A percentile compares a stretch with the other conserved stretches of the same genome.
phyloP scores from a whole-genome alignment of 2,113 vertebrate species.

The Fregetta grallaria region DNA sequence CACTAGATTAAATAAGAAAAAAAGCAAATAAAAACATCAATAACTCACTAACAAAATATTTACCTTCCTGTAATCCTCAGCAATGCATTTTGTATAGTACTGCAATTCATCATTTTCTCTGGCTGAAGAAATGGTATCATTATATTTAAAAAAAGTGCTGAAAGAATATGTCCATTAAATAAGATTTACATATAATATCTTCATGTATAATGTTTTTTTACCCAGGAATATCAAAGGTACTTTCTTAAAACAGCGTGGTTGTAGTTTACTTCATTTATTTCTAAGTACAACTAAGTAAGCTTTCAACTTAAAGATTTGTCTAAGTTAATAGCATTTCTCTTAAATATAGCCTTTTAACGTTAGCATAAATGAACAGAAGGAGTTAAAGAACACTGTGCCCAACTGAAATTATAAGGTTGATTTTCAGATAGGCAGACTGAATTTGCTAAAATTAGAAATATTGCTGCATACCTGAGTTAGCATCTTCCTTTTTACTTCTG shows the following conservation, averaged over 20 bases:
- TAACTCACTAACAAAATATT: not conserved
- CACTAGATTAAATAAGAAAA: not conserved
- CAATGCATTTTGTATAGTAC: not conserved
- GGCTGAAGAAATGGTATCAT: not conserved
- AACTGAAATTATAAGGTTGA: not conserved
- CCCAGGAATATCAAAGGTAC: not conserved
- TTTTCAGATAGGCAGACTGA: not conserved
- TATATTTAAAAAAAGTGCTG: not conserved
- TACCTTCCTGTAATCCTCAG: not conserved
- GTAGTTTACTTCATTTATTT: not conserved
- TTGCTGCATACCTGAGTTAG: not conserved
- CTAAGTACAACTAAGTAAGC: not conserved
- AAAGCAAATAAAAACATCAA: not conserved
- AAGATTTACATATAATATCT: not conserved
- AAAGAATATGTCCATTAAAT: not conserved
- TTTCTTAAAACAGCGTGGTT: not conserved
- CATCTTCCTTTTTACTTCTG: not conserved
- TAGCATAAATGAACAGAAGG: not conserved
- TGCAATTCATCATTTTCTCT: not conserved
- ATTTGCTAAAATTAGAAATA: not conserved
- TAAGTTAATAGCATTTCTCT: not conserved
- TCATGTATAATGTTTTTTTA: not conserved
- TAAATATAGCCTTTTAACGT: not conserved
- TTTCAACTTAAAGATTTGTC: not conserved
- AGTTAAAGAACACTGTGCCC: not conserved